phyloP scores from a whole-genome alignment of 2,113 vertebrate genomes.

The Philantomba maxwellii region DNA sequence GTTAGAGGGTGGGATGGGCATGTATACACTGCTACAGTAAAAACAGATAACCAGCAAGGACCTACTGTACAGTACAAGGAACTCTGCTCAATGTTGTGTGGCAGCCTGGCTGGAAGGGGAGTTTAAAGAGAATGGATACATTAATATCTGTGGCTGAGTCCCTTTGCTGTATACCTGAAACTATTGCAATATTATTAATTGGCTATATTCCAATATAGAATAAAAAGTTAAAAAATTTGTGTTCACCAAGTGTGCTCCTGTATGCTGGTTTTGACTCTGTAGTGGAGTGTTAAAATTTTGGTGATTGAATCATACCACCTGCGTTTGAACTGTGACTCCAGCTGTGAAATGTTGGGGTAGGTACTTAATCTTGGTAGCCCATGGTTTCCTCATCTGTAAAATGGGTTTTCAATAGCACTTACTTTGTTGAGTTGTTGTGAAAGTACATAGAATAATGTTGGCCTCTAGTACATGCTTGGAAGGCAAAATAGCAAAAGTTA shows the following conservation, averaged over 20 bases:
- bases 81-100: not conserved
- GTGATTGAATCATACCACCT: not conserved
- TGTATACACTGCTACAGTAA: not conserved
- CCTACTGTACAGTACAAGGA: not conserved
- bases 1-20: not conserved
- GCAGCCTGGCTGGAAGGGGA: not conserved
- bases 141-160: not conserved
- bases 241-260: not conserved
- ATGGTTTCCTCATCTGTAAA: not conserved
- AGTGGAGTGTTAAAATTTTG: not conserved
- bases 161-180: not conserved
- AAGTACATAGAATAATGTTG: not conserved
- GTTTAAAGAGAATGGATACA: not conserved
- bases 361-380: not conserved
- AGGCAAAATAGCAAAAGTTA: not conserved
- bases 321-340: not conserved
- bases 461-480: too few species aligned
- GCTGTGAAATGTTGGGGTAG: not conserved
- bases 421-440: not conserved
- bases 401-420: not conserved
- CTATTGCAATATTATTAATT: not conserved
- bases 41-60: not conserved
- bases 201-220: not conserved
- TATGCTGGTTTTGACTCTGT: not conserved
- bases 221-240: not conserved